Base-by-base conservation (phyloP, 2,797 vertebrate genomes). In the Cynopterus sphinx region DNA sequence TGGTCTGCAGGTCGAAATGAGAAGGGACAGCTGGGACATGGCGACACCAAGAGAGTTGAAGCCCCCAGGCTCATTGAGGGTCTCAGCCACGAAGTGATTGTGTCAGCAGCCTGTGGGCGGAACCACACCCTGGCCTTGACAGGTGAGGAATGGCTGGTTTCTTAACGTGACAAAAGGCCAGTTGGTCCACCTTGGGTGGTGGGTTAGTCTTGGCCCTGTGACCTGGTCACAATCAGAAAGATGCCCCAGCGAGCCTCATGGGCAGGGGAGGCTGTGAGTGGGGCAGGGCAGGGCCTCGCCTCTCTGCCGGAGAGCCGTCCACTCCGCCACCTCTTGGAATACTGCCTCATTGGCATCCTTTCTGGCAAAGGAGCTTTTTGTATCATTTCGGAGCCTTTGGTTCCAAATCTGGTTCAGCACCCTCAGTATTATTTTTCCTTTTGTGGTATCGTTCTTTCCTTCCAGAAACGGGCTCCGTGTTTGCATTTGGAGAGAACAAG, bases 401-500 rank as follows among this genome's bases (percentile, higher is more conserved):
- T 79, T 85, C 24, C 21, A 49, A 28, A 6, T 53, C 53, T 31
- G 1, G 17, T 67, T 85, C 16, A 57, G n/a, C 73, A 28, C 17
- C 11, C 31, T 57, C 28, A 6, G 21, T 13, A 2, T 59, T 46
- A 9, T 36, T 4, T 22, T 55, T 31, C n/a, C 36, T n/a, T 15
- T n/a, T 51, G n/a, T 71, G 33, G 12, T 68, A 0, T 39, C 1
- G 0, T 63, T 83, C 51, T 39, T 19, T 43, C 6, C 1, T 96
- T 84, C 31, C 98, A 99, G 99, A 99, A 97, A 99, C 98, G 0
- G 99, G 99, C 21, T 98, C 98, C 0, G 99, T 98, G 3, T 99
- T 99, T 70, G 99, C 99, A 0, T 99, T 99, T 49, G 99, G 99
- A 71, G 99, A 99, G 98, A 99, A 99, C 97, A 99, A 99, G 98